A percentile compares a stretch with the other conserved stretches of the same genome.
These are phyloP conservation scores for Cacatua alba DNA, from an alignment of 2,113 vertebrate species.

Conservation along the genomic window DNA sequence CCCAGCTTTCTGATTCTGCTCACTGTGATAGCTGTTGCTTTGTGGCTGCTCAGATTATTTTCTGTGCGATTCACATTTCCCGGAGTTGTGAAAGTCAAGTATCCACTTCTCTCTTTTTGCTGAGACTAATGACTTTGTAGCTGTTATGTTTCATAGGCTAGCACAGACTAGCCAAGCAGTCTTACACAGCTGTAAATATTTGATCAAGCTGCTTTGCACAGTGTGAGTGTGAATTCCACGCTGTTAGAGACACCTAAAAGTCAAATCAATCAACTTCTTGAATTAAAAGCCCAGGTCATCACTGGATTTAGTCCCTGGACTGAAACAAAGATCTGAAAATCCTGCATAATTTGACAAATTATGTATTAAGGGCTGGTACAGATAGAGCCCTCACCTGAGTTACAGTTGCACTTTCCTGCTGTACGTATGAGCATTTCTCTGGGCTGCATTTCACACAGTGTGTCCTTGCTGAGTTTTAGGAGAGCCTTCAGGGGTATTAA, in stretches of 20 bases:
- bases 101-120: not conserved
- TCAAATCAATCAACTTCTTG: not conserved
- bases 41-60: not conserved
- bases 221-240: not conserved
- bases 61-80: not conserved
- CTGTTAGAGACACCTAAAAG: not conserved
- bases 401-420: not conserved
- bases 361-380: not conserved
- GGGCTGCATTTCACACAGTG: not conserved
- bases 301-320: not conserved
- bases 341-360: not conserved
- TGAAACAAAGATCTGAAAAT: not conserved
- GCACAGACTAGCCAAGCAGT: not conserved
- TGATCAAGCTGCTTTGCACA: not conserved
- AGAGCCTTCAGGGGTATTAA: not conserved
- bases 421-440: not conserved
- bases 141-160: not conserved
- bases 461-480: not conserved
- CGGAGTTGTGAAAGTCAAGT: not conserved
- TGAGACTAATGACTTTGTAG: not conserved
- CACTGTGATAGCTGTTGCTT: not conserved
- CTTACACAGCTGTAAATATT: not conserved
- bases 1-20: rapidly evolving
- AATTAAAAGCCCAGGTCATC: not conserved
- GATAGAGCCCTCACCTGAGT: not conserved